Conservation (phyloP, 2,888 invertebrate genomes). For the Cylindroiulus punctatus region DNA sequence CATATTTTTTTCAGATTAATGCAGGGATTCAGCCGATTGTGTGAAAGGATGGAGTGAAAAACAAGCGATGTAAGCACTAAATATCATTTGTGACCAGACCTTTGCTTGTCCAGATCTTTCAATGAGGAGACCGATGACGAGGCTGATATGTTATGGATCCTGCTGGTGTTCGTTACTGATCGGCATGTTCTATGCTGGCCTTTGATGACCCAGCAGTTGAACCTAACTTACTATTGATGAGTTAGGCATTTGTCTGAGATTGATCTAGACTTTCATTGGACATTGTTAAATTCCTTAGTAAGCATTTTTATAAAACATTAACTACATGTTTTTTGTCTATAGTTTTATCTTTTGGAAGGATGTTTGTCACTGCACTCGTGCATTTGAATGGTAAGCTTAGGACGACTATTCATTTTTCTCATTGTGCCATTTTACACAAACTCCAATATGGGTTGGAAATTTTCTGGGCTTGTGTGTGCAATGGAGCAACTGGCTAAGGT, state of each 20-base stretch:
- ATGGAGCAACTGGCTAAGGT: no score
- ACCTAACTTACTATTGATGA: neutral
- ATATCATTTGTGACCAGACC: neutral
- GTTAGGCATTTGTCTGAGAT: neutral
- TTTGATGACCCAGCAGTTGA: neutral
- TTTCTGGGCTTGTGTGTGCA: no score
- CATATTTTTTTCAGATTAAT: neutral
- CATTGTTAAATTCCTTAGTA: no score
- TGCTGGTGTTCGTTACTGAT: neutral
- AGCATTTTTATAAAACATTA: no score
- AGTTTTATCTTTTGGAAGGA: no score
- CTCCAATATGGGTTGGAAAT: no score
- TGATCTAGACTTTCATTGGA: neutral
- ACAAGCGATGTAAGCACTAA: neutral
- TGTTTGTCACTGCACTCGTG: no score
- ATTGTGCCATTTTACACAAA: no score
- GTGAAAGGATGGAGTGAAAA: neutral
- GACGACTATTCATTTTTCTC: no score
- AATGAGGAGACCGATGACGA: constrained; percentile 10
- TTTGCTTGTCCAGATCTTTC: neutral
- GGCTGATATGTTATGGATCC: neutral
- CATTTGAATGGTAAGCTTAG: no score
- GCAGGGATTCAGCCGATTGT: neutral
- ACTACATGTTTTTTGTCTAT: no score
- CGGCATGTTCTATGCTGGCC: neutral